Conservation (phyloP, 2,797 vertebrate genomes). For the Acrossocheilus wenchowensis region DNA sequence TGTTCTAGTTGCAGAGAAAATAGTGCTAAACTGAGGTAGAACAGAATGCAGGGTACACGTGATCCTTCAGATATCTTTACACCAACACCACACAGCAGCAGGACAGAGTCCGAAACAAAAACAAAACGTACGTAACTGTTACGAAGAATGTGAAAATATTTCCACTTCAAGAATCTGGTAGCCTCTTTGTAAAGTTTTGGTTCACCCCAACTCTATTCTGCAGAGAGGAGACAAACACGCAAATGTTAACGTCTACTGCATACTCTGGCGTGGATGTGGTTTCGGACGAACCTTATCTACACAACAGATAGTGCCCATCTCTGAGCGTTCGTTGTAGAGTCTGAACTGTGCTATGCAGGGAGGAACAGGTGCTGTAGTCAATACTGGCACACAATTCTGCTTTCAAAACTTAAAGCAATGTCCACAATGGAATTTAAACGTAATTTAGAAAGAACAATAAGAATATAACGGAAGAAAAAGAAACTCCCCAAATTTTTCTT, state of each 20-base stretch:
- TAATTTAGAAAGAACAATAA: constrained; percentile 51
- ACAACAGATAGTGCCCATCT: constrained; percentile 35
- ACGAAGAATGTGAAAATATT: constrained; percentile 42
- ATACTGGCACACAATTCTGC: constrained; percentile 49
- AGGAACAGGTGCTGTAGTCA: constrained; percentile 46
- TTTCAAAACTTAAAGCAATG: constrained; percentile 67
- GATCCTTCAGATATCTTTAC: constrained; percentile 78
- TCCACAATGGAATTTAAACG: constrained; percentile 69
- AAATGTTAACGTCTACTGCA: constrained; percentile 60
- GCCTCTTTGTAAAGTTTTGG: constrained; percentile 69
- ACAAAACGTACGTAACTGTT: constrained; percentile 3
- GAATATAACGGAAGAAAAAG: constrained; percentile 68
- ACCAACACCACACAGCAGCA: constrained; percentile 76
- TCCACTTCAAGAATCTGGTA: constrained; percentile 70
- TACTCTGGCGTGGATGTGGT: constrained; percentile 48
- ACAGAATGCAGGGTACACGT: constrained; percentile 84
- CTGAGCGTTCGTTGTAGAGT: constrained; percentile 38
- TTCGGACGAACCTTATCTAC: constrained; percentile 47
- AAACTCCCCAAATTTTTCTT: constrained; percentile 68
- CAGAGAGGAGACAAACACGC: constrained; percentile 54
- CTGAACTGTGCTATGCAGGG: constrained; percentile 54
- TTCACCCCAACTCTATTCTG: constrained; percentile 63
- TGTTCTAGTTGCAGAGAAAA: constrained; percentile 86
- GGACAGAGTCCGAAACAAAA: constrained; percentile 68
- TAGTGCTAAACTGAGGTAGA: constrained; percentile 92